These are phyloP conservation scores for Drosophila diplacantha DNA, from an alignment of 2,888 invertebrate species.

Conservation along the genomic window DNA sequence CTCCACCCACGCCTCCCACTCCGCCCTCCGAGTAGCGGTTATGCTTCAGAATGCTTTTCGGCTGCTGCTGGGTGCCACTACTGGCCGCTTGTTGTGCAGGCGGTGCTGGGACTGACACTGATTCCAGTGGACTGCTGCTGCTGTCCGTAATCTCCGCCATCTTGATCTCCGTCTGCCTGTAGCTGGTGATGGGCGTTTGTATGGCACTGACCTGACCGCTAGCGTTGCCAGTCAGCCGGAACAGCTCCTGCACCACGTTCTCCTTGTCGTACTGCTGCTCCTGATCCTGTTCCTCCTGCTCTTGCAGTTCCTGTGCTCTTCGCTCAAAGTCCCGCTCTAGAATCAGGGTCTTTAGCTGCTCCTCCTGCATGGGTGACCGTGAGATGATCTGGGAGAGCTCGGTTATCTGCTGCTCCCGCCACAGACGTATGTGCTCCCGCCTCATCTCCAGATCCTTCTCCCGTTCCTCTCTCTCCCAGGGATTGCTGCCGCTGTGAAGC, in stretches of 20 bases:
- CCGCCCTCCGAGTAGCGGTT: constrained; percentile 74
- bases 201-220: constrained; percentile 76
- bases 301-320: constrained; percentile 88
- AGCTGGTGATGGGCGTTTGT: constrained; percentile 78
- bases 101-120: constrained; percentile 3
- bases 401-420: constrained; percentile 92
- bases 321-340: constrained; percentile 97
- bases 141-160: constrained; percentile 56
- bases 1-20: constrained; percentile 44
- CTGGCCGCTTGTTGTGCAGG: neutral
- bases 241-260: constrained; percentile 79
- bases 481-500: constrained; percentile 81
- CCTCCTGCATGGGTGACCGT: constrained; percentile 88
- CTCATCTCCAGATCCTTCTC: constrained; percentile 87
- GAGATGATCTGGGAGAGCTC: constrained; percentile 85
- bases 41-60: constrained; percentile 78
- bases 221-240: constrained; percentile 77
- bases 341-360: constrained; percentile 91
- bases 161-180: constrained; percentile 77
- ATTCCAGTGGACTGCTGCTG: constrained; percentile 46
- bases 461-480: constrained; percentile 95
- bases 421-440: constrained; percentile 85
- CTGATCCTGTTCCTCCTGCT: constrained; percentile 83
- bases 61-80: constrained; percentile 56
- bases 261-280: constrained; percentile 76